Percentiles rank a stretch among this genome's conserved stretches.
phyloP scores from a whole-genome alignment of 1,140 invertebrate genomes.

The Sarcophaga peregrina region DNA sequence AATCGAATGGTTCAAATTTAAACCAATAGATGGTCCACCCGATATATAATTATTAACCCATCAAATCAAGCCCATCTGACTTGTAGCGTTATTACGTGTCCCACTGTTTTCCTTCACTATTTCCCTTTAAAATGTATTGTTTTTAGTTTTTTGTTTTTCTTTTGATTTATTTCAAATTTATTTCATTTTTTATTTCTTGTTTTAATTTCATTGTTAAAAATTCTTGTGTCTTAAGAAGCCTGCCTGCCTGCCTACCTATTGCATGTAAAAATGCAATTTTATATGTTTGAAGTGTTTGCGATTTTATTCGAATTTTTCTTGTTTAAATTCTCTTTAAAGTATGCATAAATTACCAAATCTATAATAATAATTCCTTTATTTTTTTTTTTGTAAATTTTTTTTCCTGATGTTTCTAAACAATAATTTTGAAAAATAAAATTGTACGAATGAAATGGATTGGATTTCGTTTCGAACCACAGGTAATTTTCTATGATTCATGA shows the following conservation, averaged over 20 bases:
- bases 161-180: background rate
- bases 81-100: too few species aligned
- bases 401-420: background rate
- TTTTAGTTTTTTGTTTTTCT: background rate
- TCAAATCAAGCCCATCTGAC: too few species aligned
- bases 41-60: too few species aligned
- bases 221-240: background rate
- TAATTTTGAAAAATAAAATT: background rate
- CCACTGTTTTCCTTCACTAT: background rate
- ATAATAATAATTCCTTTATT: background rate
- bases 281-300: background rate
- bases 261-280: constrained; percentile 39
- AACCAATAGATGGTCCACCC: too few species aligned
- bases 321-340: background rate
- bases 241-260: background rate
- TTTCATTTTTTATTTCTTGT: background rate
- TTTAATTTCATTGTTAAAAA: constrained; percentile 1
- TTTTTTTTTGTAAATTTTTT: background rate
- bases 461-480: background rate
- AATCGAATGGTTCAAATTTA: too few species aligned
- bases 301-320: background rate
- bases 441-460: background rate
- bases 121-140: background rate
- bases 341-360: background rate
- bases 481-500: constrained; percentile 4